Evolutionary conservation across 2,888 invertebrate species (phyloP), one percentile per base, ranked within the genome.

Genomic region (Ephialtes manifestator): DNA sequence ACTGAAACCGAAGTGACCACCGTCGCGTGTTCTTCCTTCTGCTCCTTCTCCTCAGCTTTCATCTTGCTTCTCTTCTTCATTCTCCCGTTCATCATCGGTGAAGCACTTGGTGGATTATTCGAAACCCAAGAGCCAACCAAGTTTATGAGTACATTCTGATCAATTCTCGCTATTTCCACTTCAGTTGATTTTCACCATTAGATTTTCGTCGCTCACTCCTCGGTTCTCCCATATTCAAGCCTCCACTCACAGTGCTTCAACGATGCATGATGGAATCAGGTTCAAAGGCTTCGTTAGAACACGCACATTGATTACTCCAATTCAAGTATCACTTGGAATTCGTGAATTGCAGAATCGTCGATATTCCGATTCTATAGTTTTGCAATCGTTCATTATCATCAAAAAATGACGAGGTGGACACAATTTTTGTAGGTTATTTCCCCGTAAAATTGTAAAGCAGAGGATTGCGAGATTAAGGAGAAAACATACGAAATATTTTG

Each of bases 1-100:
- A 63, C 51, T 48, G 35, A 79, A 71, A 79, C 81, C 85, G 78
- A 88, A 88, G 85, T 85, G 83, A 81, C 82, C 85, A 71, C 83
- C 85, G 86, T 80, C 84, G 74, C 80, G 65, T 79, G 70, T 76
- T 74, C 88, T 43, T 71, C 84, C 13, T 58, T 15, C 13, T 60
- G 31, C 35, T 11, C 13, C 28, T 15, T 3, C 13, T 20, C 20
- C 55, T 80, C 39, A 68, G 72, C 80, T 76, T 82, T 55, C 85
- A 72, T 83, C 83, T 80, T 76, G 31, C 46, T n/a, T n/a, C n/a
- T 28, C 31, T 70, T 72, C 85, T 86, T 67, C 51, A 70, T 43
- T 4, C 58, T 10, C 8, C 58, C 65, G 65, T 65, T 65, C 65
- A 43, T 65, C 65, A 65, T 65, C 65, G 8, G 8, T 20, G 65